Percentiles rank a stretch among this genome's conserved stretches.
Evolutionary conservation across 1,140 invertebrate genomes (phyloP).

Genomic region (Samia ricini): DNA sequence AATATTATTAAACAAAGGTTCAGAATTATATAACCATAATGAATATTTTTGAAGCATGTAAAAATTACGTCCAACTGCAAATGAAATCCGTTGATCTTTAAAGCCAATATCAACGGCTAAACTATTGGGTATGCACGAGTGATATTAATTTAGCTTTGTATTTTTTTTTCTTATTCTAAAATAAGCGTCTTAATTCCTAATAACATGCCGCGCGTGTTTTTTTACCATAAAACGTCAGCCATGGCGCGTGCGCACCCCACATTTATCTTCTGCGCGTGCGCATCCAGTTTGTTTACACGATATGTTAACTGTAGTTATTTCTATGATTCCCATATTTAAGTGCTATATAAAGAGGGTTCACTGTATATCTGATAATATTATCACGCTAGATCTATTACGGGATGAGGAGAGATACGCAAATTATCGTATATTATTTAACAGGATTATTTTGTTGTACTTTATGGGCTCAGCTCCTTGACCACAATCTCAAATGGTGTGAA

Average conservation of each 20-base stretch:
- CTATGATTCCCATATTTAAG: conserved; percentile 29
- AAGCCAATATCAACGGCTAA: too few species aligned
- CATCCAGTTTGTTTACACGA: conserved; percentile 72
- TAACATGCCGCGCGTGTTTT: conserved; percentile 1
- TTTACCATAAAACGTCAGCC: conserved; percentile 46
- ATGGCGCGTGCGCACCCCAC: conserved; percentile 47
- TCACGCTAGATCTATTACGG: not conserved
- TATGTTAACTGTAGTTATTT: conserved; percentile 72
- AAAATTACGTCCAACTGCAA: not conserved
- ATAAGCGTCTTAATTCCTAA: not conserved
- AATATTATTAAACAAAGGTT: too few species aligned
- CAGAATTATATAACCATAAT: too few species aligned
- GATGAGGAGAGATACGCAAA: not conserved
- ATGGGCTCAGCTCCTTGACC: too few species aligned
- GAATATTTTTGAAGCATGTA: not conserved
- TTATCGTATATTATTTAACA: too few species aligned
- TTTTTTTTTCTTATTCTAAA: not conserved
- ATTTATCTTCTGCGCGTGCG: conserved; percentile 48
- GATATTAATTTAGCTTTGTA: not conserved
- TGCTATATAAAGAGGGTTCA: conserved; percentile 32
- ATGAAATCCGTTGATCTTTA: not conserved
- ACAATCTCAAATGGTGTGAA: too few species aligned
- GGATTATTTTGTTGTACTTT: too few species aligned
- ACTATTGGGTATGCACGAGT: too few species aligned
- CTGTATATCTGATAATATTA: conserved; percentile 3